Evolutionary conservation across 2,888 invertebrate species (phyloP), one percentile per base, ranked within the genome.

Genomic region (Halictus ligatus): DNA sequence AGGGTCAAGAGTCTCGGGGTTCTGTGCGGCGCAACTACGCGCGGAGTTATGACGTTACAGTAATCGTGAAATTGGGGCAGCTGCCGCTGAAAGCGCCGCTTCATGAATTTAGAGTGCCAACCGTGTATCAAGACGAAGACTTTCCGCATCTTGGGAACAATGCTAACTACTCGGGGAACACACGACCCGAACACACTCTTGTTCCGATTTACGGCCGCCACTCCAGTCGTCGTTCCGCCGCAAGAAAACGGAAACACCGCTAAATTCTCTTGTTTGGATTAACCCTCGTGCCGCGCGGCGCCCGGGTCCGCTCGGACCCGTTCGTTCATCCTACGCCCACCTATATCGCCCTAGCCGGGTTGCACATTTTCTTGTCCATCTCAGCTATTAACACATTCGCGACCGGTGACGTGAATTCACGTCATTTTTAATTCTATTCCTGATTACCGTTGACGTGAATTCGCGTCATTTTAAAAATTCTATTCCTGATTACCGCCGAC

Each of bases 61-160:
- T 78, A 78, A 85, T 80, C 73, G 64, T 15, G 78, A 85, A 86
- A 86, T 86, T 85, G 86, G 86, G 86, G 81, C 86, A 86, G 78
- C 73, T 74, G 46, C 35, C 74, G 76, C 50, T 79, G 76, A 76
- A 85, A 86, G 78, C 73, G 67, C n/a, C 67, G 67, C 81, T 86
- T 86, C 85, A 85, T 81, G 78, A 85, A 86, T 75, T 81, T 86
- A 81, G 79, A 86, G 86, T 86, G 73, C 35, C 67, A 21, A 35
- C 40, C 83, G 46, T 13, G 69, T 75, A 67, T 75, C 58, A 73
- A 73, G 46, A 48, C 69, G 54, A 71, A 78, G 18, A 35, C 43
- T 48, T 75, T 71, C 50, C 50, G 50, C 78, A 40, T 78, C 40
- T 78, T 40, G 18, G n/a, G 50, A 78, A 54, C 50, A 78, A 71